Base-by-base conservation (phyloP, 2,888 invertebrate species). In the Fissipunctia ypsillon region DNA sequence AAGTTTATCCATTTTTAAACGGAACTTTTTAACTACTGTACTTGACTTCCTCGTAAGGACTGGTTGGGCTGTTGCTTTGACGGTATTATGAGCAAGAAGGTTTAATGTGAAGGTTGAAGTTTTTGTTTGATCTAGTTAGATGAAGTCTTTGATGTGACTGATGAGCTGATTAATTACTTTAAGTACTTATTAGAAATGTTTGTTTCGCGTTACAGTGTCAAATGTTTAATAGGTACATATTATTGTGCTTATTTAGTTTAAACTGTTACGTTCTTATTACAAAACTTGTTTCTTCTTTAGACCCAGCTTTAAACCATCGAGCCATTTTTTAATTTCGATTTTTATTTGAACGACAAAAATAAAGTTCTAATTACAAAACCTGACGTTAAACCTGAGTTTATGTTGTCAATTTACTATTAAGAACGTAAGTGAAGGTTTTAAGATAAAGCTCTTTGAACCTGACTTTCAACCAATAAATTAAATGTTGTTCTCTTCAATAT, bases 1-100 rank as follows among this genome's bases (percentile, higher is more conserved):
- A 83, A 83, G 71, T 85, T 84, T 78, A 78, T 78, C 66, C 78
- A 74, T 82, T 82, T 84, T 77, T 73, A 73, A 81, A 69, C 50
- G 35, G 31, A 73, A 82, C 70, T 84, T 67, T 69, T 68, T 54
- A 43, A 48, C 28, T 68, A 52, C 68, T 79, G 38, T 64, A 50
- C 54, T 71, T 25, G 45, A 77, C 7, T 61, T 56, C 1, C 3
- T 50, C 38, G 22, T 63, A 38, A 38, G 7, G 22, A 54, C 31
- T 60, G 31, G 12, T 35, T 70, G 22, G 9, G 14, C 43, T 57
- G n/a, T 38, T 7, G 16, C 35, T 69, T 50, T 65, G 10, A 41
- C 7, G 31, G 14, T 64, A 7, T 25, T 57, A 6, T 25, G 4
- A 35, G 0, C 38, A 57, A 19, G 28, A 6, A 50, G n/a, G 25